Base-by-base conservation (phyloP, 1,140 invertebrate genomes). In the Monochamus saltuarius region DNA sequence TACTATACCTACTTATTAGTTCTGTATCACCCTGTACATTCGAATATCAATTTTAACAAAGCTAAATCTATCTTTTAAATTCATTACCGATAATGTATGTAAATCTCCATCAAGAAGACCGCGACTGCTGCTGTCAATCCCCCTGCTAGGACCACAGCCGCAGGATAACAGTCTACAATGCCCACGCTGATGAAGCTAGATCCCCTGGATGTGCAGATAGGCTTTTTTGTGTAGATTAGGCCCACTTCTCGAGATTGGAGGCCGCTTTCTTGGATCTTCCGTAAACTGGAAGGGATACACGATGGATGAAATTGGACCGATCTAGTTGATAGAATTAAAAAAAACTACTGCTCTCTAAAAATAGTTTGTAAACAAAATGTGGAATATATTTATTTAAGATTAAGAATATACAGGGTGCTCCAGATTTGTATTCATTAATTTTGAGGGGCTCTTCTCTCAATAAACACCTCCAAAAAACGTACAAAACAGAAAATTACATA, bases 221-320 rank as follows among this genome's bases (percentile, higher is more conserved):
- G 85, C 64, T 83, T 83, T 47, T 80, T 82, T 14, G 82, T 82
- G 65, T 85, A 87, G 7, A 86, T 67, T 13, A 80, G 68, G 34
- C 66, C 70, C 35, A 83, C 80, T 60, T 84, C 83, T 16, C 84
- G 72, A 37, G 72, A 69, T 59, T 85, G 83, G 2, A 87, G 62
- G 1, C 86, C 86, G 46, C 79, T 80, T 72, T 88, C 85, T 61
- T 78, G 77, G 10, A 87, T 75, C 57, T 79, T 78, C 64, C 82
- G 77, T 40, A 82, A 78, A 34, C 85, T 85, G 70, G 45, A 69
- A 72, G 9, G 22, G 22, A 37, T 45, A 62, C 37, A 42, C 14
- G 14, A 0, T 17, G 9, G 13, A 11, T 43, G 13, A 43, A 14
- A 49, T 8, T 49, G 16, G 13, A 46, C n/a, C 11, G 36, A 37